Evolutionary conservation across 2,888 invertebrate genomes (phyloP).

Genomic region (Drosophila infuscata): DNA sequence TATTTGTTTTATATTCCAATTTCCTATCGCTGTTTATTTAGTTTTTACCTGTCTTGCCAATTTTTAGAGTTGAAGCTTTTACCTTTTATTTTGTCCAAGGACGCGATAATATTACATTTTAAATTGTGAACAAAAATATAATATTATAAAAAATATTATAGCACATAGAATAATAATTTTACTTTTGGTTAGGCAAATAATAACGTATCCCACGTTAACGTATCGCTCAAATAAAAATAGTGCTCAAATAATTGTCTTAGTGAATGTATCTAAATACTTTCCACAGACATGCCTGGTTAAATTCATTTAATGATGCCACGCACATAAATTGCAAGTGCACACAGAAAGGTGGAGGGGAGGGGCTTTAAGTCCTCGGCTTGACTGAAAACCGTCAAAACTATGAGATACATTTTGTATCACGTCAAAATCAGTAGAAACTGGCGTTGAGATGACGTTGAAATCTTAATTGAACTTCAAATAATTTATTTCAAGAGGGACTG

Average conservation of each 20-base stretch:
- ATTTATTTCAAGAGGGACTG: slow-evolving; percentile 9
- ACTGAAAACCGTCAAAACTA: slow-evolving; percentile 24
- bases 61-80: slow-evolving; percentile 13
- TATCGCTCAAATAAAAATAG: too few species aligned
- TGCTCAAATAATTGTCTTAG: background rate
- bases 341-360: background rate
- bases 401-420: slow-evolving; percentile 17
- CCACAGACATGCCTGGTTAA: slow-evolving; percentile 34
- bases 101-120: background rate
- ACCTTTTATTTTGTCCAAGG: background rate
- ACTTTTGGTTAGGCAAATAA: background rate
- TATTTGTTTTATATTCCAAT: slow-evolving; percentile 48
- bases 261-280: slow-evolving; percentile 3
- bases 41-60: slow-evolving; percentile 17
- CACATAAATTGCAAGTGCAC: background rate
- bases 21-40: slow-evolving; percentile 35
- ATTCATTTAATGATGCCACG: slow-evolving; percentile 49
- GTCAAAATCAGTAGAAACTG: slow-evolving; percentile 25
- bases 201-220: too few species aligned
- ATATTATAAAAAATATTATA: background rate
- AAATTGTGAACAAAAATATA: background rate
- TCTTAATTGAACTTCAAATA: slow-evolving; percentile 50
- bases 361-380: background rate
- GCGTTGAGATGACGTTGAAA: slow-evolving; percentile 4
- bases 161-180: background rate